Base-by-base conservation (phyloP, 2,888 invertebrate species). In the Podotricha telesiphe region DNA sequence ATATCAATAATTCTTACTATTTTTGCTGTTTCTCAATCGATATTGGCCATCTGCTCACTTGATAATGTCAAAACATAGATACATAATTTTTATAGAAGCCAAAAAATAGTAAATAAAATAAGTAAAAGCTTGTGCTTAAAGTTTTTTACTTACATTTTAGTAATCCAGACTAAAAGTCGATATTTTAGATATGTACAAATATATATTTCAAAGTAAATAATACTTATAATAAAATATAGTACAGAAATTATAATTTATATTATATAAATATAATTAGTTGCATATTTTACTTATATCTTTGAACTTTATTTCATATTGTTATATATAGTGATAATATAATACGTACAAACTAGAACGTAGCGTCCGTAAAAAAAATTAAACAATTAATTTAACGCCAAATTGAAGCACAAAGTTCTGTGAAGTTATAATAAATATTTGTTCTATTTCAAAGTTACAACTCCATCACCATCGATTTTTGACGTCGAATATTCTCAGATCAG, bases 1-100 rank as follows among this genome's bases (percentile, higher is more conserved):
- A 74, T 91, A 90, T 89, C 91, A 90, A 91, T 90, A 90, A 90
- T 90, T 90, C 89, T 89, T 86, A 83, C 87, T 85, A 69, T 72
- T 72, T 67, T 48, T 66, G 56, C 65, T 65, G 48, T 59, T 67
- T 66, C 59, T 70, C 64, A 68, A 71, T 69, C 67, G 67, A 70
- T 67, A 72, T 48, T 47, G 55, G 28, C 62, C 40, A 47, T 20
- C 53, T 40, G 48, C 37, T 58, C 59, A 45, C 28, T 51, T 53
- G 56, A 19, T 50, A 42, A 53, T 63, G 45, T 42, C 34, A n/a
- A 34, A 61, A 61, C 17, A 47, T 13, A 34, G n/a, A n/a, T n/a
- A n/a, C 6, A 28, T 45, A 45, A 19, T 48, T 15, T 45, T 19
- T 1, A 42, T 13, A 42, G 42, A 13, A 13, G 1, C 11, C 42